A percentile compares a stretch with the other conserved stretches of the same genome.
These are phyloP conservation scores for Eupsilia transversa DNA, from an alignment of 2,888 invertebrate genomes.

Conservation along the genomic window DNA sequence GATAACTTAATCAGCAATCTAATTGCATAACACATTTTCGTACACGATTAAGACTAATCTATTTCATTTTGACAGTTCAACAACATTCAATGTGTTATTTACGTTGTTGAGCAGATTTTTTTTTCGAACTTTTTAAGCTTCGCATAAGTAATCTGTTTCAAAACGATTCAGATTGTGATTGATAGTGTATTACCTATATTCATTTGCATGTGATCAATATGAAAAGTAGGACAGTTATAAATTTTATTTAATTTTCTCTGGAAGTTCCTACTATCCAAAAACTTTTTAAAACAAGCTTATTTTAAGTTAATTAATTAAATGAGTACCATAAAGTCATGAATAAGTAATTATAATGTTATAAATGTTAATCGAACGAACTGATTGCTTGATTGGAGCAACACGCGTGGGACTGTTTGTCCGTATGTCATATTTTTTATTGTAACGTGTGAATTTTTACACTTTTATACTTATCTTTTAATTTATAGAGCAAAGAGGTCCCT, in stretches of 20 bases:
- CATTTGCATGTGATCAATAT: no score
- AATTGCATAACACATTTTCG: no score
- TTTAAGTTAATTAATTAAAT: conserved; percentile 40
- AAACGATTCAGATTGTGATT: no score
- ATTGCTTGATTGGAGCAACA: conserved; percentile 39
- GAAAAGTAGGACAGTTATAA: neutral
- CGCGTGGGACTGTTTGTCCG: conserved; percentile 36
- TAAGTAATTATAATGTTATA: conserved; percentile 41
- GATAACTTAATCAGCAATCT: no score
- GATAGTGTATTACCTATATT: no score
- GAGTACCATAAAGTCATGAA: conserved; percentile 34
- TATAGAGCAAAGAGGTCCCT: conserved; percentile 15
- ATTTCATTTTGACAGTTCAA: no score
- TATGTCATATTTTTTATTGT: conserved; percentile 42
- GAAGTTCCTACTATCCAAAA: neutral
- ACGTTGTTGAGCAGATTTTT: no score
- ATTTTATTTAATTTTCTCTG: neutral
- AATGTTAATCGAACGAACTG: conserved; percentile 42
- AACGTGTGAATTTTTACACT: conserved; percentile 49
- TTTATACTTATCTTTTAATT: conserved; percentile 32
- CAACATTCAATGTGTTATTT: no score
- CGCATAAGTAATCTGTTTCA: no score
- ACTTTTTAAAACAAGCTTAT: conserved; percentile 14
- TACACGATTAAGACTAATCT: no score
- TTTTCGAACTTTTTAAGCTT: no score